Evolutionary conservation across 2,113 vertebrate species (phyloP).

Genomic region (Hystrix brachyura): DNA sequence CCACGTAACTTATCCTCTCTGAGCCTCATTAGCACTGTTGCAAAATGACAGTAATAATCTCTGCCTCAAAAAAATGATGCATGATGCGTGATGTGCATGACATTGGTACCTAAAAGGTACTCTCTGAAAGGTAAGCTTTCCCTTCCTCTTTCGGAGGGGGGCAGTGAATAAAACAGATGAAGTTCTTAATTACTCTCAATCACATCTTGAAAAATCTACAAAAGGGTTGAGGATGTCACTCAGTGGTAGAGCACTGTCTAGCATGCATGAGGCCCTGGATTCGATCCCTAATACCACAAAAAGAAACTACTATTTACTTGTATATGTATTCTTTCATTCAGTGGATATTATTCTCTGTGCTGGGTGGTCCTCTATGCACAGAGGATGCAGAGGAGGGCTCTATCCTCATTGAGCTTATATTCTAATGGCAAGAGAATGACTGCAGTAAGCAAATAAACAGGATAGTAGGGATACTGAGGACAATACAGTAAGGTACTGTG

Average conservation of each 20-base stretch:
- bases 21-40: neutral
- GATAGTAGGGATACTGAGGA: neutral
- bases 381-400: neutral
- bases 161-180: neutral
- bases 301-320: neutral
- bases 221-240: neutral
- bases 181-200: neutral
- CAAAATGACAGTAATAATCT: neutral
- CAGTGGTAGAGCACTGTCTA: neutral
- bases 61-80: neutral
- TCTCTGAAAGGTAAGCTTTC: neutral
- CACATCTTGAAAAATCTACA: neutral
- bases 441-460: slow-evolving; percentile 3
- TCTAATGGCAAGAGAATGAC: neutral
- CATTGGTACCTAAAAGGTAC: neutral
- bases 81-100: neutral
- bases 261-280: neutral
- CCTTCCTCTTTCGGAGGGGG: neutral
- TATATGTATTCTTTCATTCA: neutral
- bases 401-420: neutral
- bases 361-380: neutral
- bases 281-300: neutral
- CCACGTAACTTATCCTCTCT: neutral
- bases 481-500: neutral
- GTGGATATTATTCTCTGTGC: neutral